phyloP scores from a whole-genome alignment of 2,113 vertebrate genomes.

The Polypterus senegalus region DNA sequence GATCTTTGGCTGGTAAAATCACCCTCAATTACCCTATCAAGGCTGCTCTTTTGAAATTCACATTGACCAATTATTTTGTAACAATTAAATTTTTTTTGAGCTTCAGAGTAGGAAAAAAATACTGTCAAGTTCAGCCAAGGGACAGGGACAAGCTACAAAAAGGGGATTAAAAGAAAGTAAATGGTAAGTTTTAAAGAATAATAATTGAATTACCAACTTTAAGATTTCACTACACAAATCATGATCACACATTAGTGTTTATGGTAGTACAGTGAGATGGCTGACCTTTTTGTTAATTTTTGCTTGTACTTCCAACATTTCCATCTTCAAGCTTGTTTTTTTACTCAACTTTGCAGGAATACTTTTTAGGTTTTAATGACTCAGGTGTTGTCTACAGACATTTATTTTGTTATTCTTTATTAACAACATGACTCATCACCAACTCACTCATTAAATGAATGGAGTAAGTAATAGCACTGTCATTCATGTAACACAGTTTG shows the following conservation, averaged over 20 bases:
- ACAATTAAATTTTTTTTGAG: conserved; percentile 50
- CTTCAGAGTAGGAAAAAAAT: conserved; percentile 42
- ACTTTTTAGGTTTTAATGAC: background rate
- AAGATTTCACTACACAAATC: too few relatives aligned
- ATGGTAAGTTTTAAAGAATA: conserved; percentile 24
- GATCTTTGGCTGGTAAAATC: conserved; percentile 37
- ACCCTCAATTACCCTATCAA: conserved; percentile 43
- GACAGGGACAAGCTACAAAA: conserved; percentile 44
- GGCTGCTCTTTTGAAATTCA: conserved; percentile 45
- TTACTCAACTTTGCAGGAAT: conserved; percentile 1
- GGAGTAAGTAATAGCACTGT: too few relatives aligned
- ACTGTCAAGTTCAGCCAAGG: conserved; percentile 66
- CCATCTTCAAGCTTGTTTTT: too few relatives aligned
- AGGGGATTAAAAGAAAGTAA: background rate
- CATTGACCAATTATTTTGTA: conserved; percentile 45
- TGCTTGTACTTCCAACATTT: too few relatives aligned
- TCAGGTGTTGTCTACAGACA: too few relatives aligned
- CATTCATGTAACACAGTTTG: too few relatives aligned
- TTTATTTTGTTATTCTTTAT: too few relatives aligned
- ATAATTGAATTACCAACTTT: conserved; percentile 5
- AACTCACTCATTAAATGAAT: too few relatives aligned
- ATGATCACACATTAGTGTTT: too few relatives aligned
- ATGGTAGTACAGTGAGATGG: too few relatives aligned
- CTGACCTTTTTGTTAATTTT: too few relatives aligned
- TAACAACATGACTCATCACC: too few relatives aligned